phyloP scores from a whole-genome alignment of 2,888 invertebrate genomes.

The Muscina levida region DNA sequence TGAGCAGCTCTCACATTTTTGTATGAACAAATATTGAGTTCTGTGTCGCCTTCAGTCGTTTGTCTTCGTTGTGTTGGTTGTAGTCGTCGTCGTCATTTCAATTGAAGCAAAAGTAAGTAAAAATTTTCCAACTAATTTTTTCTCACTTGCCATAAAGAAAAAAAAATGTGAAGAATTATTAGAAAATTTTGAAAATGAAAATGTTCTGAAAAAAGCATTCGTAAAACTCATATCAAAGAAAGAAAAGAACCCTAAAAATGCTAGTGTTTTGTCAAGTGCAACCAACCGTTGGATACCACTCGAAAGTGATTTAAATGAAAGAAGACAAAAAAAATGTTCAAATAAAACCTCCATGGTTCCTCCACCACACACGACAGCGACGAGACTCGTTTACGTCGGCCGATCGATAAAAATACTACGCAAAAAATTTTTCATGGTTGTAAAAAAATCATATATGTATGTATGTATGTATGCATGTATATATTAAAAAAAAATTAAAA shows the following conservation, averaged over 20 bases:
- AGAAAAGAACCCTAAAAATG: neutral
- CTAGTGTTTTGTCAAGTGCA: neutral
- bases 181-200: no score
- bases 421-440: slow-evolving; percentile 72
- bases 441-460: slow-evolving; percentile 43
- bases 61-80: slow-evolving; percentile 76
- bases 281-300: neutral
- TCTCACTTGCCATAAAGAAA: slow-evolving; percentile 66
- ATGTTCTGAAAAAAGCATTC: slow-evolving; percentile 14
- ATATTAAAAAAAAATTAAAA: neutral
- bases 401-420: slow-evolving; percentile 79
- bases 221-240: neutral
- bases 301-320: slow-evolving; percentile 31
- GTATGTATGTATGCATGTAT: neutral
- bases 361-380: slow-evolving; percentile 55
- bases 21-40: slow-evolving; percentile 56
- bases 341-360: slow-evolving; percentile 45
- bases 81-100: slow-evolving; percentile 79
- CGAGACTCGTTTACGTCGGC: slow-evolving; percentile 56
- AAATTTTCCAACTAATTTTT: slow-evolving; percentile 68
- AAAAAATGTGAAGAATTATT: slow-evolving; percentile 54
- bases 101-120: slow-evolving; percentile 79
- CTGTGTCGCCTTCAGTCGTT: slow-evolving; percentile 75
- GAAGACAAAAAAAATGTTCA: slow-evolving; percentile 36
- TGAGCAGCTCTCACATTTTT: slow-evolving; percentile 36